Evolutionary conservation across 2,888 invertebrate species (phyloP).

Genomic region (Phengaris arion): DNA sequence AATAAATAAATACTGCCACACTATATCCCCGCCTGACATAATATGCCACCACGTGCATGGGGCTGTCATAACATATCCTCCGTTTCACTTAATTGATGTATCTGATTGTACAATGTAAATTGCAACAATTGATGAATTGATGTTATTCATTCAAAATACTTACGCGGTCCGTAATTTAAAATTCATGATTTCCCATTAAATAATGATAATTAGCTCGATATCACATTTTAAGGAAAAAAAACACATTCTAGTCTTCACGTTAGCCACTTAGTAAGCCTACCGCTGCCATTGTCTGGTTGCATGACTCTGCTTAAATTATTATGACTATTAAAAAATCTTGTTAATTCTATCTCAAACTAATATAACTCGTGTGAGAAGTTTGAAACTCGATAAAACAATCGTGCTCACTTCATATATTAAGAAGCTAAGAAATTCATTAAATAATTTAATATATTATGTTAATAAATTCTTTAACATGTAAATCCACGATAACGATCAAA

Average conservation of each 20-base stretch:
- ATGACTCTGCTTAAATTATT: too few species aligned
- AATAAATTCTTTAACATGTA: slow-evolving; percentile 19
- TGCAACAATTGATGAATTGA: not conserved
- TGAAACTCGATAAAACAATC: not conserved
- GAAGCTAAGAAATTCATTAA: slow-evolving; percentile 12
- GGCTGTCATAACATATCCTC: slow-evolving; percentile 74
- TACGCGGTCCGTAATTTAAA: too few species aligned
- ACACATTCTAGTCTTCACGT: too few species aligned
- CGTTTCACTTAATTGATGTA: slow-evolving; percentile 56
- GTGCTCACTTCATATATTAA: slow-evolving; percentile 1
- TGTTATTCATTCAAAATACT: not conserved
- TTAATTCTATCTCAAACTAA: too few species aligned
- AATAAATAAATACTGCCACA: slow-evolving; percentile 75
- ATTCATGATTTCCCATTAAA: too few species aligned
- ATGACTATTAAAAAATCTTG: too few species aligned
- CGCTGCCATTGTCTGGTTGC: too few species aligned
- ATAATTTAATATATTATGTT: slow-evolving; percentile 6
- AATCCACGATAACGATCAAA: slow-evolving; percentile 12
- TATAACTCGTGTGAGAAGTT: not conserved
- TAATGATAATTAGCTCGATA: too few species aligned
- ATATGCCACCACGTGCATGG: slow-evolving; percentile 66
- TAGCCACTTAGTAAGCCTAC: too few species aligned
- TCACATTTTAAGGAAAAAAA: too few species aligned
- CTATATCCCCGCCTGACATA: slow-evolving; percentile 66
- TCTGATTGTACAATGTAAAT: not conserved